Percentiles rank a stretch among this genome's conserved stretches.
Conservation (phyloP, 2,888 invertebrate genomes). For the Octodonta nipae region DNA sequence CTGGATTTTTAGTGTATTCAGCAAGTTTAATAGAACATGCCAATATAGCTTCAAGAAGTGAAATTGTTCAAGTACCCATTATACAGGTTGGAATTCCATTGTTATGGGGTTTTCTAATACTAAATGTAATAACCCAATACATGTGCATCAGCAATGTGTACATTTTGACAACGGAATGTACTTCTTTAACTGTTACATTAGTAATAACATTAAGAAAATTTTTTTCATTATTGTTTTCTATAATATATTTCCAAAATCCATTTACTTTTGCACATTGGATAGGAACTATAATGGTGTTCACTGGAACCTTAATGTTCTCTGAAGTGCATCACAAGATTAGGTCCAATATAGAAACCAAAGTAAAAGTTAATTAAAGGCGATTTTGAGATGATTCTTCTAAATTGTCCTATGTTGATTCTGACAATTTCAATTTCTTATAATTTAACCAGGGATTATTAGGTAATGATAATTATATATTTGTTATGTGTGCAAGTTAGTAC, state of each 20-base stretch:
- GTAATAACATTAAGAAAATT: constrained; percentile 94
- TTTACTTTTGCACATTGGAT: constrained; percentile 86
- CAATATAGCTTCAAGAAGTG: constrained; percentile 54
- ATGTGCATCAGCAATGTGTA: constrained; percentile 92
- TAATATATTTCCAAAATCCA: constrained; percentile 85
- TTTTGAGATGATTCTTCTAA: no score
- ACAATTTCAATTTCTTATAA: no score
- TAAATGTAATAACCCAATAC: constrained; percentile 81
- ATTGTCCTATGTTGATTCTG: no score
- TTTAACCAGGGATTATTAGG: no score
- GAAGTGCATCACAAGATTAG: constrained; percentile 14
- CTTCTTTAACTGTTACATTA: constrained; percentile 86
- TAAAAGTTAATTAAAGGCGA: no score
- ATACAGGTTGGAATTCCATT: constrained; percentile 54
- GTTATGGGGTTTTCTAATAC: constrained; percentile 62
- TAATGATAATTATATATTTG: no score
- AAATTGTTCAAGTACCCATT: constrained; percentile 42
- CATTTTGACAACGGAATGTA: constrained; percentile 82
- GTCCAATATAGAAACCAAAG: no score
- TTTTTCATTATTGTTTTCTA: constrained; percentile 86
- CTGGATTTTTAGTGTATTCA: constrained; percentile 71
- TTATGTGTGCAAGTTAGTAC: no score
- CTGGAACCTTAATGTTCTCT: constrained; percentile 57
- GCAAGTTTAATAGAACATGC: constrained; percentile 67
- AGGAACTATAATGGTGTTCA: constrained; percentile 79